Evolutionary conservation across 2,797 vertebrate species (phyloP).

Genomic region (Artibeus jamaicensis): DNA sequence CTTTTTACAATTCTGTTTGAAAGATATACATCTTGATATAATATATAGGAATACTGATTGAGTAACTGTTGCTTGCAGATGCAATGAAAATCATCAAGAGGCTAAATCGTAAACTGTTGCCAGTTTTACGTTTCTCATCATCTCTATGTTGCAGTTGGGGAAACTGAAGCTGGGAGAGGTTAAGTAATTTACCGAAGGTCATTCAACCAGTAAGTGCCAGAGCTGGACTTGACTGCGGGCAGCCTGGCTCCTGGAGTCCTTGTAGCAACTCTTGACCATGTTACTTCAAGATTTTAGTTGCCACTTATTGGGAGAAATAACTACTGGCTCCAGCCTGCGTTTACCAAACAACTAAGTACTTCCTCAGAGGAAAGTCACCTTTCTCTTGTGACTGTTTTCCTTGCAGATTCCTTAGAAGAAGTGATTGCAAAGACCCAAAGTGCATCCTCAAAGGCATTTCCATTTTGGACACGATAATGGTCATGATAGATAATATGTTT

Average conservation of each 20-base stretch:
- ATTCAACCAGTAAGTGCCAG: background rate
- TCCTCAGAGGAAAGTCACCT: background rate
- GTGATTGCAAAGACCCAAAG: background rate
- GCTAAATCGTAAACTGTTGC: background rate
- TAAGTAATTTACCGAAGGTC: background rate
- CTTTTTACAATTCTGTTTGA: background rate
- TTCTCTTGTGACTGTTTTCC: background rate
- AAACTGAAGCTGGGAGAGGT: background rate
- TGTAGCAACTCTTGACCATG: background rate
- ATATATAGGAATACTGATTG: background rate
- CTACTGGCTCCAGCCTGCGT: background rate
- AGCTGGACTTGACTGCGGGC: background rate
- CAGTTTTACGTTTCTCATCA: background rate
- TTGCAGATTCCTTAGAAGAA: background rate
- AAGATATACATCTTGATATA: background rate
- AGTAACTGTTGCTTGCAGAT: background rate
- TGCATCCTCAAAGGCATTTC: background rate
- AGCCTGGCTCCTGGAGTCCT: background rate
- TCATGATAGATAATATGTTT: background rate
- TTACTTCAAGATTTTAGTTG: background rate
- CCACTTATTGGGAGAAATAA: background rate
- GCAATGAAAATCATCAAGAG: background rate
- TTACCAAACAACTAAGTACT: background rate
- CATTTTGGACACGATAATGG: background rate
- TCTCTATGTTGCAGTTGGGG: background rate